Evolutionary conservation across 2,888 invertebrate species (phyloP), one percentile per base, ranked within the genome.

Genomic region (Auanema freiburgensis): DNA sequence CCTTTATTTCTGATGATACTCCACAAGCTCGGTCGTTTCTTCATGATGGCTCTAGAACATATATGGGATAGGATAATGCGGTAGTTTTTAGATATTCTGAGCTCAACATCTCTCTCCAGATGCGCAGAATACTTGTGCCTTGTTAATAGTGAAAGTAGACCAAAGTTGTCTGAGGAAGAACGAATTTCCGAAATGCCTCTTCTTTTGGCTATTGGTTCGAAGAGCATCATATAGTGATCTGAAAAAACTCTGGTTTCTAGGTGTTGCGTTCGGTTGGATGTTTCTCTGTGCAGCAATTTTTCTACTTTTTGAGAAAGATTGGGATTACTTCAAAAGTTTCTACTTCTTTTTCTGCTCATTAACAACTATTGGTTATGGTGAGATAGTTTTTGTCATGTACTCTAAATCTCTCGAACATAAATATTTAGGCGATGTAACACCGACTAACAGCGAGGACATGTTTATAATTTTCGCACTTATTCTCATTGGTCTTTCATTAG

Each of bases 291-390:
- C 83, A 18, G 81, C 78, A 14, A 80, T 83, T 12, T 83, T 82
- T 59, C 71, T 80, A 10, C 53, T 69, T 56, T 81, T 83, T 55
- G 82, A 83, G 56, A 76, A 79, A 46, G 80, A 81, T 54, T 83
- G 83, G 83, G 83, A 83, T 64, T 83, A 83, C 64, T 83, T 83
- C 59, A 83, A 82, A 63, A 79, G 79, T 64, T 83, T 83, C 59
- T 83, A 83, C 58, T 83, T 83, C 61, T 80, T 83, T 60, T 83
- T 83, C 58, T 81, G 82, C 55, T 79, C 79, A 1, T 64, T 83
- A 8, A 83, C 83, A 1, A 83, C 83, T 3, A 83, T 83, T 43
- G 83, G 83, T 59, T 83, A 80, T 59, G 83, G 83, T 78, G 60
- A 50, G 66, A 33, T 12, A 4, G 16, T 16, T 18, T 24, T 14